Conservation (phyloP, 2,113 vertebrate genomes). For the Myrmophylax atrothorax region DNA sequence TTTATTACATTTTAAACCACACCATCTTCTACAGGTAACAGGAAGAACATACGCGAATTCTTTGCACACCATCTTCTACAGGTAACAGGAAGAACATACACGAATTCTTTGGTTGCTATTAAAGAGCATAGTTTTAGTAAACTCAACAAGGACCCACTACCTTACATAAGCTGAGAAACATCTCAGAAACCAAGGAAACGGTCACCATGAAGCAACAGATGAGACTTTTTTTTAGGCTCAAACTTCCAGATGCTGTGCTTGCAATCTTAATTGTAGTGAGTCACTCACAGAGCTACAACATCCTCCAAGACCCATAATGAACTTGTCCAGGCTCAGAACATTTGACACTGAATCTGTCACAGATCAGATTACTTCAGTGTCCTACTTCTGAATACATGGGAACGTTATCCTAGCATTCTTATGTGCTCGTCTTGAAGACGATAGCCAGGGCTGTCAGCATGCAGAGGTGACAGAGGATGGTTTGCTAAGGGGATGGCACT, state of each 20-base stretch:
- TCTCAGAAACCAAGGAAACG: background rate
- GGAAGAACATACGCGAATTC: background rate
- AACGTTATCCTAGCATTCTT: slow-evolving; percentile 54
- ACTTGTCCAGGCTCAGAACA: slow-evolving; percentile 55
- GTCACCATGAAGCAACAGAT: background rate
- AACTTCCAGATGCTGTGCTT: background rate
- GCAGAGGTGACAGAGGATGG: background rate
- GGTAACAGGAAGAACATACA: background rate
- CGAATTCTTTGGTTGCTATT: background rate
- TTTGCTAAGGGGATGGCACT: background rate
- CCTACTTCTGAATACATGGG: slow-evolving; percentile 48
- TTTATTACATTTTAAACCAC: background rate
- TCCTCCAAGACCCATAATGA: background rate
- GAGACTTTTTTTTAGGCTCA: background rate
- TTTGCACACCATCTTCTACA: too few species aligned
- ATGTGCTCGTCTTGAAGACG: slow-evolving; percentile 23
- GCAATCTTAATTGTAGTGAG: slow-evolving; percentile 2
- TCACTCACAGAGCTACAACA: background rate
- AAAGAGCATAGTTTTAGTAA: background rate
- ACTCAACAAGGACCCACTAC: background rate
- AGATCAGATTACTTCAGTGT: slow-evolving; percentile 47
- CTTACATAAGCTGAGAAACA: background rate
- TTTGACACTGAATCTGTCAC: slow-evolving; percentile 46
- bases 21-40: background rate
- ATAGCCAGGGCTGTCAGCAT: slow-evolving; percentile 45